Conservation (phyloP, 2,113 vertebrate genomes). For the Eulemur macaco region DNA sequence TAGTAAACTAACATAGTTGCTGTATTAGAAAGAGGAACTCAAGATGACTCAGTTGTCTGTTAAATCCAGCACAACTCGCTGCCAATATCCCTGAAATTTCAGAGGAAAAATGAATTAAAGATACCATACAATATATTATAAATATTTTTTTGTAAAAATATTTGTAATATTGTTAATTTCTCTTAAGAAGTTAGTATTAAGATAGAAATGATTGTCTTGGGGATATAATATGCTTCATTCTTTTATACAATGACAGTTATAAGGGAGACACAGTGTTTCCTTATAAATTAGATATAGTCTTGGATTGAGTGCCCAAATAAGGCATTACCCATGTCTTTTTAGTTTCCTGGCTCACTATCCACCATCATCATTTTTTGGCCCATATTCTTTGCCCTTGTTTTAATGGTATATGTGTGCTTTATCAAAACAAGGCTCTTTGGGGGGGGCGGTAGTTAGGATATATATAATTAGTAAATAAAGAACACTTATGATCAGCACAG, state of each 20-base stretch:
- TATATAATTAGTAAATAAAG: neutral
- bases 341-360: neutral
- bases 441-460: neutral
- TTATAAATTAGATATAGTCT: no score
- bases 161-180: neutral
- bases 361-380: neutral
- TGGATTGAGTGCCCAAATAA: neutral
- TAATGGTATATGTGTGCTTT: neutral
- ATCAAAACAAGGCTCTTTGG: neutral
- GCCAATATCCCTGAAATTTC: neutral
- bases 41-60: neutral
- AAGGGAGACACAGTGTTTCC: no score
- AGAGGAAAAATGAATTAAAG: neutral
- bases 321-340: neutral
- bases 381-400: neutral
- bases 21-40: neutral
- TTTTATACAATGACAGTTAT: neutral
- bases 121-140: neutral
- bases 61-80: neutral
- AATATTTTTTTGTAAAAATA: neutral
- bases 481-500: neutral
- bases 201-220: neutral
- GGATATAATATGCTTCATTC: neutral
- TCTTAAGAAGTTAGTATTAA: neutral
- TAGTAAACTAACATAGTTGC: neutral